Evolutionary conservation across 2,888 invertebrate genomes (phyloP), one percentile per base, ranked within the genome.

Genomic region (Plusia festucae): DNA sequence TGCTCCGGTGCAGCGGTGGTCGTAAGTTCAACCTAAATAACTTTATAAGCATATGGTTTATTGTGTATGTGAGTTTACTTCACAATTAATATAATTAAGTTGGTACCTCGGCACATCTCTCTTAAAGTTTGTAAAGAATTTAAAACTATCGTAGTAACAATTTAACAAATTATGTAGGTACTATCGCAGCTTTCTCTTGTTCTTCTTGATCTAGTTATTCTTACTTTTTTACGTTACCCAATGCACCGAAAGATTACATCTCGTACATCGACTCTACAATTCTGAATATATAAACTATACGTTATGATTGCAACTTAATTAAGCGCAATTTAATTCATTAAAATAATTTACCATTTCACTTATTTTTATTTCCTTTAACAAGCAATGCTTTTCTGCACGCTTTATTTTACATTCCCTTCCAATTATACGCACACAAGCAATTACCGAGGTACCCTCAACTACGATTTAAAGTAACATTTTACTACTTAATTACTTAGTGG

Each of bases 401-500:
- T 53, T 53, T 53, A 27, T n/a, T 1, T 40, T 51, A 52, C 56
- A 16, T 46, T 9, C 20, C 24, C 44, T 8, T 15, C 4, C 22
- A 13, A 46, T 13, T 40, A 18, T 0, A 1, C 2, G 18, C 27
- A 16, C 30, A 15, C 22, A 15, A 53, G 60, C 56, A 34, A 54
- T 7, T 20, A 15, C 13, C 34, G 34, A 46, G 1, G 44, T 55
- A 56, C 40, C 34, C 53, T 8, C 40, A 61, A 64, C 34, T 15
- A 20, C 55, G 55, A 56, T 68, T 61, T 60, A 60, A 56, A 60
- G 53, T 53, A 63, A 51, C 40, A 30, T 49, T 27, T 55, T 51
- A 55, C 60, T 46, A 18, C 46, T 40, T 76, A 71, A 74, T 75
- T 54, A 60, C 40, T 53, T 6, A 18, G 15, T 32, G 30, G 9